Evolutionary conservation across 2,888 invertebrate species (phyloP).

Genomic region (Scaptomyza parva): DNA sequence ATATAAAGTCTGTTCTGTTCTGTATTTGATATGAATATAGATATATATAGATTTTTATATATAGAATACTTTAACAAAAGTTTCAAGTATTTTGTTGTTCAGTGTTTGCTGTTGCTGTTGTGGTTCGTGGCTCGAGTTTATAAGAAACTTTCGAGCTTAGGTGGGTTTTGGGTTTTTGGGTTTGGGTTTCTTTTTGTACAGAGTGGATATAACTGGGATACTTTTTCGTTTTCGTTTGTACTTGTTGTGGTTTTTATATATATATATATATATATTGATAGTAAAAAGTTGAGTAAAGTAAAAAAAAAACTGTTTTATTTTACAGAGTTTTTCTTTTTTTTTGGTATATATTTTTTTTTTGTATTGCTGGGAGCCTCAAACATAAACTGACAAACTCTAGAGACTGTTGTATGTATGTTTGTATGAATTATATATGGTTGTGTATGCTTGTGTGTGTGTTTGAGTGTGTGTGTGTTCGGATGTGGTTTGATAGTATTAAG

Average conservation of each 20-base stretch:
- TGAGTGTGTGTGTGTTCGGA: slow-evolving; percentile 20
- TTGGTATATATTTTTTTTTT: slow-evolving; percentile 1
- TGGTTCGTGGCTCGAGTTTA: slow-evolving; percentile 4
- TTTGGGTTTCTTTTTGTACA: slow-evolving; percentile 41
- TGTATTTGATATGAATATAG: not conserved
- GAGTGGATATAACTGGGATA: slow-evolving; percentile 20
- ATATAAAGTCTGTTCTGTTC: slow-evolving; percentile 6
- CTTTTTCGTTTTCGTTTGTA: slow-evolving; percentile 23
- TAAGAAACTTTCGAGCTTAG: slow-evolving; percentile 15
- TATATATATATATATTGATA: not conserved
- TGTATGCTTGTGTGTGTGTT: slow-evolving; percentile 15
- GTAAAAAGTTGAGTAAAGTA: slow-evolving; percentile 39
- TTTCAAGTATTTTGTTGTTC: slow-evolving; percentile 8
- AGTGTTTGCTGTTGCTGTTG: slow-evolving; percentile 8
- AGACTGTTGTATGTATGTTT: slow-evolving; percentile 44
- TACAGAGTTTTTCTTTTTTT: slow-evolving; percentile 34
- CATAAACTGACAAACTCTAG: slow-evolving; percentile 48
- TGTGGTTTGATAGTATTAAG: slow-evolving; percentile 30
- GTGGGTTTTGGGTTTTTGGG: too few relatives aligned
- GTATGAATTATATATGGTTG: slow-evolving; percentile 9
- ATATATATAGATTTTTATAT: slow-evolving; percentile 9
- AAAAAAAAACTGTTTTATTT: slow-evolving; percentile 52
- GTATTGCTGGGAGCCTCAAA: slow-evolving; percentile 38
- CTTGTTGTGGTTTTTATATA: slow-evolving; percentile 4
- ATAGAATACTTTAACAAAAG: too few relatives aligned